Conservation (phyloP, 92 coral and sea anemone species). For the Umimayanthus chanpuru region DNA sequence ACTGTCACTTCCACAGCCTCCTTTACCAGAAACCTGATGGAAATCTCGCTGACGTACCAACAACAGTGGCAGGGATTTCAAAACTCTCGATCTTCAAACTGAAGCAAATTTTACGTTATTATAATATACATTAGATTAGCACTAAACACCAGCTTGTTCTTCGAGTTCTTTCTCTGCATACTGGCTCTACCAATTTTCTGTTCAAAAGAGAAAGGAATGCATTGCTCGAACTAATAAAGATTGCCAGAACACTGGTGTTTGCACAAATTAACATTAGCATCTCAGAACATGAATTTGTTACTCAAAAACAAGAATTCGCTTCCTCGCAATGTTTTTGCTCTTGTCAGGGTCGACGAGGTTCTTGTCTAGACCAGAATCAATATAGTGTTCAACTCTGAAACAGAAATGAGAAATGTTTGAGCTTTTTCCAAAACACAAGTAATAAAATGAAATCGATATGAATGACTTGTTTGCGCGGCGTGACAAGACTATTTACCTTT, state of each 20-base stretch:
- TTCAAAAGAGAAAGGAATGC: slow-evolving; percentile 27
- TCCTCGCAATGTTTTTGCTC: too few relatives aligned
- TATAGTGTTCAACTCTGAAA: too few relatives aligned
- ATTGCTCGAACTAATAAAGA: slow-evolving; percentile 16
- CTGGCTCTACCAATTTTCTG: slow-evolving; percentile 29
- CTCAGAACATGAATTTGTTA: not conserved
- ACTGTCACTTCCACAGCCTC: slow-evolving; percentile 22
- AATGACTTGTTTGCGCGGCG: too few relatives aligned
- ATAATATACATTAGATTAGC: slow-evolving; percentile 43
- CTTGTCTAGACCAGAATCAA: too few relatives aligned
- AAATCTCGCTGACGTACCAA: slow-evolving; percentile 25
- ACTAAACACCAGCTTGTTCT: slow-evolving; percentile 44
- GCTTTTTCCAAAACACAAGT: too few relatives aligned
- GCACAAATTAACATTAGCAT: slow-evolving; percentile 42
- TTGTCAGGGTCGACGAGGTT: too few relatives aligned
- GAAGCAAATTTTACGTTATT: slow-evolving; percentile 15
- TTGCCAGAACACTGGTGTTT: not conserved
- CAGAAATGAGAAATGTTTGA: too few relatives aligned
- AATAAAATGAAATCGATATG: too few relatives aligned
- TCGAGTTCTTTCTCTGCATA: slow-evolving; percentile 41
- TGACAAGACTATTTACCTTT: too few relatives aligned
- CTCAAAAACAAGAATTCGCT: slow-evolving; percentile 29
- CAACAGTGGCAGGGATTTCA: slow-evolving; percentile 18
- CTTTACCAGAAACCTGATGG: slow-evolving; percentile 30
- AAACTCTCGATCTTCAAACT: slow-evolving; percentile 32